Conservation (phyloP, 2,797 vertebrate species). For the Dromococcyx pavoninus region DNA sequence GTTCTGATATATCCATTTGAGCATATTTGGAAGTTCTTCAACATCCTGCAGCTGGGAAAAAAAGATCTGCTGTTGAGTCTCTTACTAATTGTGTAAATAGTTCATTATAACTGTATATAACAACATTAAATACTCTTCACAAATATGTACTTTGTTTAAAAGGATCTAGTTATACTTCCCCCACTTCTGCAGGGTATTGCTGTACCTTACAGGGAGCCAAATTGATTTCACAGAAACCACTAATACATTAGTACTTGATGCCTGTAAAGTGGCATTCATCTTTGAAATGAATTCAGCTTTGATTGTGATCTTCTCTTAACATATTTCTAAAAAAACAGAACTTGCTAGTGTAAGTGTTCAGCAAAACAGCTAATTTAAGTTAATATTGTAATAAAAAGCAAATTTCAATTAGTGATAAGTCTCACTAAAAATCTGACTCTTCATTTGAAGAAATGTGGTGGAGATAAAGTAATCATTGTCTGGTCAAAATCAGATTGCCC, state of each 20-base stretch:
- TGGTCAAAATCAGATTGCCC: background rate
- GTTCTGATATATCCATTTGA: background rate
- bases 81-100: background rate
- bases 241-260: background rate
- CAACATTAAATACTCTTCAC: background rate
- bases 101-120: background rate
- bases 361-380: conserved; percentile 34
- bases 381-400: conserved; percentile 4
- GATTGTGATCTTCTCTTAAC: conserved; percentile 23
- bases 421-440: background rate
- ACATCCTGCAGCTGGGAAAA: background rate
- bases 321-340: background rate
- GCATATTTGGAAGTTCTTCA: background rate
- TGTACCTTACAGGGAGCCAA: background rate
- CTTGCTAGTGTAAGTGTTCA: background rate
- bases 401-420: conserved; percentile 19
- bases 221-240: background rate
- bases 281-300: conserved; percentile 34
- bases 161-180: background rate
- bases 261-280: background rate
- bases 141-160: background rate
- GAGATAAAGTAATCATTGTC: background rate
- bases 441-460: background rate
- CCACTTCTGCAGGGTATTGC: background rate
- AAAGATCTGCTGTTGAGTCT: background rate